Conservation (phyloP, 2,113 vertebrate genomes). For the Alces alces region DNA sequence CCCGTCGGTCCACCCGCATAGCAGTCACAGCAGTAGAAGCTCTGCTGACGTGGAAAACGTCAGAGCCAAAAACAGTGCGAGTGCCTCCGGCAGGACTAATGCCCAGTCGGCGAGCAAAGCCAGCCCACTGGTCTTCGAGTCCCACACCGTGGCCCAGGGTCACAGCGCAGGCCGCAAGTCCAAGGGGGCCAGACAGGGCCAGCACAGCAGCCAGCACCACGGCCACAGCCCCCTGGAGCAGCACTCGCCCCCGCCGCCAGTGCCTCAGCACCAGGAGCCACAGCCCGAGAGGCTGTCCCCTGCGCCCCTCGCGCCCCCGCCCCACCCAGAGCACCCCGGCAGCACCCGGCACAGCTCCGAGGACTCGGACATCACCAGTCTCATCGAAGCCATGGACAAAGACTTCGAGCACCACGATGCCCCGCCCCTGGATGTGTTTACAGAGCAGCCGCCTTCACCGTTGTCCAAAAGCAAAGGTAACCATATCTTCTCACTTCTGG, state of each 20-base stretch:
- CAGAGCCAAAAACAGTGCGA: constrained; percentile 83
- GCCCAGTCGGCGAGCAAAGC: constrained; percentile 82
- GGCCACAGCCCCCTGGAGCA: constrained; percentile 78
- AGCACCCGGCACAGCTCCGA: constrained; percentile 85
- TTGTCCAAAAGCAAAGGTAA: constrained; percentile 92
- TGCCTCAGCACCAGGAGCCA: constrained; percentile 79
- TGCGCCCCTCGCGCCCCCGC: constrained; percentile 22
- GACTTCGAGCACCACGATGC: constrained; percentile 93
- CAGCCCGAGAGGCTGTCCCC: constrained; percentile 77
- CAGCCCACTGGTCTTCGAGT: constrained; percentile 78
- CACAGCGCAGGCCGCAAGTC: constrained; percentile 84
- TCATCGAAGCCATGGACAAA: constrained; percentile 96
- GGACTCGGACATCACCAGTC: constrained; percentile 90
- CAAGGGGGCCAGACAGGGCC: constrained; percentile 80
- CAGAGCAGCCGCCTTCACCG: constrained; percentile 88
- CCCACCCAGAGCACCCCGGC: constrained; percentile 75
- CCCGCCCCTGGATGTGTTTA: constrained; percentile 84
- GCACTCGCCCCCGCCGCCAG: constrained; percentile 73
- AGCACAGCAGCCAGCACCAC: constrained; percentile 74
- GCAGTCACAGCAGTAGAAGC: constrained; percentile 81
- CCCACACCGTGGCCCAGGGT: constrained; percentile 71
- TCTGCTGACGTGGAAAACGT: constrained; percentile 83
- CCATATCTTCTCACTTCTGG: accelerated
- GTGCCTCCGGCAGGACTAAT: constrained; percentile 81
- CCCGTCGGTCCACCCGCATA: constrained; percentile 79